Base-by-base conservation (phyloP, 2,113 vertebrate species). In the Larimichthys polyactis region DNA sequence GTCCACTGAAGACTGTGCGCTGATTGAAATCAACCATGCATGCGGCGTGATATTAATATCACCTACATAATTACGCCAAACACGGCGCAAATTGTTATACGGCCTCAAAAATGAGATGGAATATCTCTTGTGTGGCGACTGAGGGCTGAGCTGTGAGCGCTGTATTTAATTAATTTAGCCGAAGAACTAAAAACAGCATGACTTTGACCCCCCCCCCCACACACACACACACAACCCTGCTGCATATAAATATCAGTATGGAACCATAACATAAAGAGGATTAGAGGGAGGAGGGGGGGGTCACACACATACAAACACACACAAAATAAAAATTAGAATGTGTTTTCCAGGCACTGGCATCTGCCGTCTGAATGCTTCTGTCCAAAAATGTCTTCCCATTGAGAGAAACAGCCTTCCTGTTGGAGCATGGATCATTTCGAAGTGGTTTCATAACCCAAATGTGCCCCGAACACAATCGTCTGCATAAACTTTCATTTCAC, bases 111-210 rank as follows among this genome's bases (percentile, higher is more conserved):
- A 71, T 40, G 66, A 58, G 64, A 69, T 55, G 3, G 36, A 44
- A 68, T 29, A 20, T 63, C 4, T 46, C 32, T 14, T 80, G 63
- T 58, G 66, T 54, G 83, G 43, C 14, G 8, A 69, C 43, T 40
- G 68, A 65, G 44, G 49, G 54, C 20, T 4, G 59, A 71, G 74
- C 79, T 51, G 57, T 12, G n/a, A 27, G 10, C 58, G 70, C n/a
- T 68, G 64, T 49, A 11, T 87, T 81, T 87, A 77, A 89, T 85
- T 83, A 75, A 85, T 90, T 82, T 66, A 80, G 67, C 67, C 14
- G 15, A 71, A 81, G 71, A 85, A 64, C 24, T 79, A 49, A 57
- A 74, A 81, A 64, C 70, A 63, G 65, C 77, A 52, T 62, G 75
- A 73, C 52, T 83, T 75, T 43, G 27, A 66, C 73, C 81, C 71